Base-by-base conservation (phyloP, 2,797 vertebrate genomes). In the Hydrocynus forskahlii region DNA sequence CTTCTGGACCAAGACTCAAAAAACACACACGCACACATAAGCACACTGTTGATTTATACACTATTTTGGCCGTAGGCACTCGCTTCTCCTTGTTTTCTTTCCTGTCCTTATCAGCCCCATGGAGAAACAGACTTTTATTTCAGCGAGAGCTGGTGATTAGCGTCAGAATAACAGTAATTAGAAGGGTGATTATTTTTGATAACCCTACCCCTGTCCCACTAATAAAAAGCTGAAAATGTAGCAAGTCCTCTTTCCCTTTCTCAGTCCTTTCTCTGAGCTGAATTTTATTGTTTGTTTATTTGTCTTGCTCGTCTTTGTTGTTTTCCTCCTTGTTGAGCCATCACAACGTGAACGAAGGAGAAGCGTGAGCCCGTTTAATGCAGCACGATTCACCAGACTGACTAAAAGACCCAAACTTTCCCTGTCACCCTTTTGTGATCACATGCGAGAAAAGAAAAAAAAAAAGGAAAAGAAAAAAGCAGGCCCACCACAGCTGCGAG, bases 391-490 rank as follows among this genome's bases (percentile, higher is more conserved):
- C 80, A 87, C 86, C 87, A 81, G 83, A 43, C 84, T 87, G 57
- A 87, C 88, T 91, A 89, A 90, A 88, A 86, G 86, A 89, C 90
- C 88, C 91, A 90, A 83, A 92, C 91, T 91, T 91, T 78, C 87
- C 88, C 89, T 92, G 92, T 94, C 93, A 94, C 89, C 85, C 84
- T 81, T 66, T 89, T 92, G 91, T 94, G 93, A 95, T 94, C 92
- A 92, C 89, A 90, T 82, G 82, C 84, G 82, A 88, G 17, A 76
- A 76, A 77, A 88, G 88, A 88, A 91, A 88, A 91, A 67, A 84
- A 81, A 87, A 83, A 79, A 63, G 81, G 21, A 63, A 55, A 67
- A 59, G 66, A 81, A 79, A 83, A 84, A 82, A 82, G 84, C 87
- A 76, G 86, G 80, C 66, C 86, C 78, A 75, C 78, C 89, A 89